phyloP scores from a whole-genome alignment of 2,797 vertebrate genomes.

The Sebastes oblongus region DNA sequence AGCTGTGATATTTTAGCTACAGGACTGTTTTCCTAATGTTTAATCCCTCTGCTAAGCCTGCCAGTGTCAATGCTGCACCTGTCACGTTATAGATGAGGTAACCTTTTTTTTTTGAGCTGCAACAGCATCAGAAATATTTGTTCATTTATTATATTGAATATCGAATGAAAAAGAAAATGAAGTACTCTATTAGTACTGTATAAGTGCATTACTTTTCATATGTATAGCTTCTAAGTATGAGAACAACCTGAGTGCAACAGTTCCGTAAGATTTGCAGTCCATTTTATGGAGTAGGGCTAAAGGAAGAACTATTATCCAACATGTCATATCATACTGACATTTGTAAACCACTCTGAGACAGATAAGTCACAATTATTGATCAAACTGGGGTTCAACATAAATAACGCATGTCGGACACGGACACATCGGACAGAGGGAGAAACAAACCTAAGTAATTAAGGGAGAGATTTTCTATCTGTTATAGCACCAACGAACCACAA shows the following conservation, averaged over 20 bases:
- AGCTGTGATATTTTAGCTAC: neutral
- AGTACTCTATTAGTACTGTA: neutral
- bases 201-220: neutral
- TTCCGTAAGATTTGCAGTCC: too few species aligned
- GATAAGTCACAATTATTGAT: neutral
- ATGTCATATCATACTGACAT: neutral
- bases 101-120: neutral
- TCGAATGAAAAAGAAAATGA: neutral
- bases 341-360: neutral
- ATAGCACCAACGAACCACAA: neutral
- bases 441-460: neutral
- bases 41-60: conserved; percentile 19
- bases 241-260: too few species aligned
- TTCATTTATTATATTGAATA: neutral
- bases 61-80: conserved; percentile 1
- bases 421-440: neutral
- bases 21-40: neutral
- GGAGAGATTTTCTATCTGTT: neutral
- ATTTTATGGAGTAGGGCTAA: neutral
- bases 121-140: neutral
- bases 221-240: neutral
- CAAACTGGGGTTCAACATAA: neutral
- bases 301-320: neutral
- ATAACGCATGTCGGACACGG: neutral
- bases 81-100: neutral